These are phyloP conservation scores for Prionailurus bengalensis DNA, from an alignment of 2,113 vertebrate species.

Conservation along the genomic window DNA sequence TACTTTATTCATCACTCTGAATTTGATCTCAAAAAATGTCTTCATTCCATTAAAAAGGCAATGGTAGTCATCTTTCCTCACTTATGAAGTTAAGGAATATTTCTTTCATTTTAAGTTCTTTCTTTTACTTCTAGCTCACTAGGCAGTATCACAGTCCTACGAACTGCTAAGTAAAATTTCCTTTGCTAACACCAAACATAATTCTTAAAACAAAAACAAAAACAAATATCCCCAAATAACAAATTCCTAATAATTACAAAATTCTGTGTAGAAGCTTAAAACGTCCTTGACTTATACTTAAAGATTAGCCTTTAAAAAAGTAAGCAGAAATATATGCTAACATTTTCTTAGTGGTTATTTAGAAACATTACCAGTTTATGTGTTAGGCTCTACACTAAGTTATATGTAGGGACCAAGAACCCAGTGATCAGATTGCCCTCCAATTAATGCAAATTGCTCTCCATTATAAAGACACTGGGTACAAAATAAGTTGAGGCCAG, in stretches of 20 bases:
- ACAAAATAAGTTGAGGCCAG: not conserved
- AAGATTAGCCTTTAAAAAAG: constrained; percentile 22
- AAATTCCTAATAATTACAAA: constrained; percentile 45
- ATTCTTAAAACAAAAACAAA: not conserved
- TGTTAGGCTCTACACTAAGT: not conserved
- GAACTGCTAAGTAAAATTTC: constrained; percentile 48
- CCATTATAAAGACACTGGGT: not conserved
- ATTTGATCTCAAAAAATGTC: constrained; percentile 35
- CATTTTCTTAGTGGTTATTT: not conserved
- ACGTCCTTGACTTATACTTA: not conserved
- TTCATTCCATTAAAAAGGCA: constrained; percentile 12
- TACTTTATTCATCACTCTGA: constrained; percentile 31
- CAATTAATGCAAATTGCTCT: not conserved
- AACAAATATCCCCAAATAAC: not conserved
- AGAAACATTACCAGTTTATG: not conserved
- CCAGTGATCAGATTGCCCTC: not conserved
- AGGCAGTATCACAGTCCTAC: constrained; percentile 1
- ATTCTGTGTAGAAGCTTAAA: constrained; percentile 10
- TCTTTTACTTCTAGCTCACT: constrained; percentile 42
- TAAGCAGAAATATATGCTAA: constrained; percentile 23
- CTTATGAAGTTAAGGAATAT: constrained; percentile 1
- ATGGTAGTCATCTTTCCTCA: not conserved
- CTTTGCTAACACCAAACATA: constrained; percentile 21
- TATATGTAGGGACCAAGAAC: not conserved
- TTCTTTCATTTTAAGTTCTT: constrained; percentile 3